A percentile compares a stretch with the other conserved stretches of the same genome.
phyloP scores from a whole-genome alignment of 2,113 vertebrate species.

The Podarcis cretensis region DNA sequence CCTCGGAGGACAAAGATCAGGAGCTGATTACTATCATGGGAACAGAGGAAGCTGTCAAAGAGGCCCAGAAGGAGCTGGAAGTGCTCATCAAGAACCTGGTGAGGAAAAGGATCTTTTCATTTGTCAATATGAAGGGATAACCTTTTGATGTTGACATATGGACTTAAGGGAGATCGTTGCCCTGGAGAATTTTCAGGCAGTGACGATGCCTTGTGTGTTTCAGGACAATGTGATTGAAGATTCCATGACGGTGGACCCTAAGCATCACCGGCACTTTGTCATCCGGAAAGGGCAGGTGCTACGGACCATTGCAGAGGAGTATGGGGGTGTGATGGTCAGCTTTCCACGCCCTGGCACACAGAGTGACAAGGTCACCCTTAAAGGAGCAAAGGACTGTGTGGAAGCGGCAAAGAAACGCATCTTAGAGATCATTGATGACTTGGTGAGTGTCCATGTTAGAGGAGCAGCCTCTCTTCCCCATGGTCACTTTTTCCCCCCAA shows the following conservation, averaged over 20 bases:
- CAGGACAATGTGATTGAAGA: conserved; percentile 97
- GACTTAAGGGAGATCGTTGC: not conserved
- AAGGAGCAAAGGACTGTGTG: conserved; percentile 98
- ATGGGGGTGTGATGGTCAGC: conserved; percentile 96
- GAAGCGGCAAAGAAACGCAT: conserved; percentile 97
- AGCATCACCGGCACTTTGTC: conserved; percentile 96
- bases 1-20: conserved; percentile 93
- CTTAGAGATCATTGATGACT: conserved; percentile 93
- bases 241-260: conserved; percentile 90
- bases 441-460: conserved; percentile 77
- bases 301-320: conserved; percentile 94
- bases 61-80: conserved; percentile 93
- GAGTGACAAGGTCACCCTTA: conserved; percentile 93
- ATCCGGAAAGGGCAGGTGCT: conserved; percentile 93
- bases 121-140: not conserved
- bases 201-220: not conserved
- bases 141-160: not conserved
- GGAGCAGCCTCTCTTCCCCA: not conserved
- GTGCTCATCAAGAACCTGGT: conserved; percentile 95
- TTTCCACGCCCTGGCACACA: conserved; percentile 92
- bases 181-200: not conserved
- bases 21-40: conserved; percentile 97
- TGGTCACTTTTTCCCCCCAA: not conserved
- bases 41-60: conserved; percentile 92
- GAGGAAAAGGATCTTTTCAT: conserved; percentile 15